Evolutionary conservation across 2,888 invertebrate species (phyloP).

Genomic region (Lomographa bimaculata): DNA sequence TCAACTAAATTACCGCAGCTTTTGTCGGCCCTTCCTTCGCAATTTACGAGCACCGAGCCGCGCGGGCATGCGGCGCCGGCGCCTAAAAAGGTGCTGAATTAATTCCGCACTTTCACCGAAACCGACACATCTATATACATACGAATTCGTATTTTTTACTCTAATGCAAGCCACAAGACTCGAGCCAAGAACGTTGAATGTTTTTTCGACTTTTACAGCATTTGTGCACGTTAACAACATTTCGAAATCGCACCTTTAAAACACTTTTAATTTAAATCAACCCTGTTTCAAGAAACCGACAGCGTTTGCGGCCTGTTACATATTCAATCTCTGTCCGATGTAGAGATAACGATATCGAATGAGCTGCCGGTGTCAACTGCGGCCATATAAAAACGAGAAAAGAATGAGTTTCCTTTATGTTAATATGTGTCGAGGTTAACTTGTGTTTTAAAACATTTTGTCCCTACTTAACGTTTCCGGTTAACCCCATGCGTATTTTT

Average conservation of each 20-base stretch:
- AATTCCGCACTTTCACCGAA: constrained; percentile 49
- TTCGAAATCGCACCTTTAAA: constrained; percentile 8
- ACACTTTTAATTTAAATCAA: constrained; percentile 16
- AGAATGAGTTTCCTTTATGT: constrained; percentile 1
- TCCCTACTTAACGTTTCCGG: no score
- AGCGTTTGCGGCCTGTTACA: constrained; percentile 12
- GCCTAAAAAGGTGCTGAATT: constrained; percentile 50
- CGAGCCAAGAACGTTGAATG: constrained; percentile 26
- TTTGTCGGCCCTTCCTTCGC: constrained; percentile 73
- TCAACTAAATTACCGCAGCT: constrained; percentile 76
- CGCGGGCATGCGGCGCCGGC: constrained; percentile 54
- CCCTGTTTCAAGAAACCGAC: neutral
- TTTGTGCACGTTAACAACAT: constrained; percentile 10
- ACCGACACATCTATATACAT: constrained; percentile 44
- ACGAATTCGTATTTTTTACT: constrained; percentile 42
- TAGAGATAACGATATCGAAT: constrained; percentile 27
- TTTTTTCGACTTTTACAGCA: constrained; percentile 19
- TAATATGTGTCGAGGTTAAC: neutral
- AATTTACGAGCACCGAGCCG: constrained; percentile 69
- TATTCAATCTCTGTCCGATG: constrained; percentile 26
- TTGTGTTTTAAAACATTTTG: no score
- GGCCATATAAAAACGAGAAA: neutral
- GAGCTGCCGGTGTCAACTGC: constrained; percentile 25
- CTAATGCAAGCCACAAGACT: constrained; percentile 34
- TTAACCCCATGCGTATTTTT: no score